Base-by-base conservation (phyloP, 2,888 invertebrate species). In the Erebia ligea region DNA sequence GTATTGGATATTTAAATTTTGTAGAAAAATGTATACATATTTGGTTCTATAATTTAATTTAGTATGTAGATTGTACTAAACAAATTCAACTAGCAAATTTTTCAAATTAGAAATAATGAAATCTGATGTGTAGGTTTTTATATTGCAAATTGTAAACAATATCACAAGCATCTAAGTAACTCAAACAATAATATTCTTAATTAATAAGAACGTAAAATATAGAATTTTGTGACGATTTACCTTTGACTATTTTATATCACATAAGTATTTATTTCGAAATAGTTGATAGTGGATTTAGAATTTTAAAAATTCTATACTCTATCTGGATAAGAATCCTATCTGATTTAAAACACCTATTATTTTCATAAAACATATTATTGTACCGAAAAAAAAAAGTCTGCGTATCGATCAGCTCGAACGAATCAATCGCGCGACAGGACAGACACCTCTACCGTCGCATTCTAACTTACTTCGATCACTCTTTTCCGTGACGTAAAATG, bases 21-120 rank as follows among this genome's bases (percentile, higher is more conserved):
- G 48, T 62, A 62, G 45, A 62, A 62, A 61, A 61, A 48, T 59
- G 59, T 59, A 42, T 59, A 59, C 59, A 42, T 48, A 48, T 48
- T 59, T 59, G 59, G 10, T 59, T 59, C 40, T 59, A 40, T 59
- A 58, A 17, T 40, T n/a, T 59, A 59, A 59, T 59, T 59, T 59
- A 59, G 59, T 40, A 58, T 34, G 34, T 58, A 59, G 10, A 59
- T 59, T 59, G 59, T 59, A 59, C 59, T 59, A n/a, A 59, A n/a
- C 10, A 17, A 59, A 59, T 59, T 59, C 17, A 59, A 59, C n/a
- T 59, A 59, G 40, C 59, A 59, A 34, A 15, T 25, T 58, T 59
- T 42, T 42, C 42, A 10, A 11, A 10, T 9, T 10, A 40, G 9
- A 59, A 34, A 42, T 59, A n/a, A 17, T 42, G 42, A 59, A 59